phyloP scores from a whole-genome alignment of 2,113 vertebrate species.

The Tauraco erythrolophus region DNA sequence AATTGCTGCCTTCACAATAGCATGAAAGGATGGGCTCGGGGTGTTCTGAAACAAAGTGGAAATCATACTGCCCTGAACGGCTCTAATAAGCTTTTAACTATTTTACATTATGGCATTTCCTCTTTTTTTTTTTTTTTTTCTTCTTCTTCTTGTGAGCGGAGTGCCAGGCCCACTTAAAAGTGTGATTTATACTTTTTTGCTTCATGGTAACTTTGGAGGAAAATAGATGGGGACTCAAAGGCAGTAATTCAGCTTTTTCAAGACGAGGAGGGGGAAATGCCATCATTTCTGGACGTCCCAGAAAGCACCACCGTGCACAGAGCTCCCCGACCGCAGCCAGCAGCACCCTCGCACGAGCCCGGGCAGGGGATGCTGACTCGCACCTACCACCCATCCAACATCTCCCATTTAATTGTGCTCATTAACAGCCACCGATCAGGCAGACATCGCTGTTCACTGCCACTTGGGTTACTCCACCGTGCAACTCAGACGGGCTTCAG shows the following conservation, averaged over 20 bases:
- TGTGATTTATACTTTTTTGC: conserved; percentile 92
- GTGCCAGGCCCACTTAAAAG: conserved; percentile 82
- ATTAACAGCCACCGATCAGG: background rate
- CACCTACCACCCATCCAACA: background rate
- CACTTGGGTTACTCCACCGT: background rate
- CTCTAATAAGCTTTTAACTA: conserved; percentile 98
- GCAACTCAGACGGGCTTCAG: background rate
- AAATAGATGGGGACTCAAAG: conserved; percentile 81
- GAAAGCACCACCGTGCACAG: background rate
- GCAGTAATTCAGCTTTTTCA: conserved; percentile 79
- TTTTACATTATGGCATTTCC: conserved; percentile 86
- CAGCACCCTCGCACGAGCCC: background rate
- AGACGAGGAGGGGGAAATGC: conserved; percentile 68
- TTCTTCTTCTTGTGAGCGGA: conserved; percentile 73
- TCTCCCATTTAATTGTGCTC: background rate
- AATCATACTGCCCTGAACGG: conserved; percentile 91
- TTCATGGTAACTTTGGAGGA: conserved; percentile 84
- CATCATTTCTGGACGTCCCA: conserved; percentile 54
- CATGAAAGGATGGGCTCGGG: conserved; percentile 94
- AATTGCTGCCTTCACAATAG: conserved; percentile 94
- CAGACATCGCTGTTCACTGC: background rate
- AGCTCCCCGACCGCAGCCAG: background rate
- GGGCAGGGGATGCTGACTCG: background rate
- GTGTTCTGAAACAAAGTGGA: conserved; percentile 93
- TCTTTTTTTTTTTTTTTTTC: conserved; percentile 45